Evolutionary conservation across 2,797 vertebrate species (phyloP).

Genomic region (Eremophila alpestris): DNA sequence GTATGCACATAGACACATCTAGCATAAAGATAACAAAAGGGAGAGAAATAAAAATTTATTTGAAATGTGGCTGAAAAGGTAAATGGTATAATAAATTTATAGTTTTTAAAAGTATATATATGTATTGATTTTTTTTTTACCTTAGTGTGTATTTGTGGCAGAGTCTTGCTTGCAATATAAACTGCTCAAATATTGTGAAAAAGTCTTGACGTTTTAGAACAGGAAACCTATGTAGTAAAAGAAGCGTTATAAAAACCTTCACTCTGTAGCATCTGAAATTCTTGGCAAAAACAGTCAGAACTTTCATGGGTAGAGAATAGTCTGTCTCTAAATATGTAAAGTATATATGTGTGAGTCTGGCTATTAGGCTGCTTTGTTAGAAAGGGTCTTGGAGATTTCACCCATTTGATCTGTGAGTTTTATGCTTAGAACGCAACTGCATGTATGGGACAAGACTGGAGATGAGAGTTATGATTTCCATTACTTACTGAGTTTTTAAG

Average conservation of each 20-base stretch:
- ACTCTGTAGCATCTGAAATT: neutral
- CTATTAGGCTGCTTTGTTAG: neutral
- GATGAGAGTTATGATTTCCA: neutral
- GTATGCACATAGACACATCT: neutral
- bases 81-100: neutral
- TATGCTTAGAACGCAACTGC: neutral
- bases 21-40: neutral
- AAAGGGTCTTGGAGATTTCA: neutral
- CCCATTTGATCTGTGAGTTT: neutral
- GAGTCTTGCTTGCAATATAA: neutral
- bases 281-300: neutral
- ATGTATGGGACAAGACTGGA: neutral
- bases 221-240: neutral
- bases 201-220: neutral
- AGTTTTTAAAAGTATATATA: rapidly evolving
- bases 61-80: neutral
- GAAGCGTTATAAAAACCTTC: neutral
- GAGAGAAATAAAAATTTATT: neutral
- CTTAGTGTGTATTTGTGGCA: neutral
- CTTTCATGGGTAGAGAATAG: neutral
- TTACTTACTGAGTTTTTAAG: neutral
- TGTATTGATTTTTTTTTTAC: neutral
- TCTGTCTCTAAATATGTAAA: neutral
- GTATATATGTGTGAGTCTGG: neutral
- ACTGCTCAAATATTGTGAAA: neutral